A percentile compares a stretch with the other conserved stretches of the same genome.
Evolutionary conservation across 2,797 vertebrate genomes (phyloP).

Genomic region (Acanthurus leucopareius): DNA sequence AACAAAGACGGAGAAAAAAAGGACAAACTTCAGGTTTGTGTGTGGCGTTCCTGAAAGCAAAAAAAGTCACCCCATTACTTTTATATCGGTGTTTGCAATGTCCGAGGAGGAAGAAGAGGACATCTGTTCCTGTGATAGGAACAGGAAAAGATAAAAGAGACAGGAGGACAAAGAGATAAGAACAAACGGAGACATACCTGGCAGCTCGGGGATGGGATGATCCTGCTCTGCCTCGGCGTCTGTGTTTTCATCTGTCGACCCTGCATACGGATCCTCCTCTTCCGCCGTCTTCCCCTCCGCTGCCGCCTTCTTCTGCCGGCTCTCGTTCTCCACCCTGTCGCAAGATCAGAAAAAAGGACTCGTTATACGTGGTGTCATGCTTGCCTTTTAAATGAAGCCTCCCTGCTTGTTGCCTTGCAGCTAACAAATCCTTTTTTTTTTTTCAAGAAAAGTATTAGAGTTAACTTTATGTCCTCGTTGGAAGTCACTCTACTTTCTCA

Average conservation of each 20-base stretch:
- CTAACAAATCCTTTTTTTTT: not conserved
- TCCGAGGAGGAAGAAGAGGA: not conserved
- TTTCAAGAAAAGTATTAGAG: too few species aligned
- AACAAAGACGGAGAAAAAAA: not conserved
- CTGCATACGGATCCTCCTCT: constrained; percentile 88
- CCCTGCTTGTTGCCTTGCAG: not conserved
- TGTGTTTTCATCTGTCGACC: constrained; percentile 93
- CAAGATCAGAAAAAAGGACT: not conserved
- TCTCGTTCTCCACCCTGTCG: constrained; percentile 81
- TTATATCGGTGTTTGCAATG: not conserved
- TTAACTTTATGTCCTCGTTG: not conserved
- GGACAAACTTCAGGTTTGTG: not conserved
- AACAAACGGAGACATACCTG: constrained; percentile 79
- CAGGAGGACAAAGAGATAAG: not conserved
- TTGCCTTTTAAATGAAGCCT: constrained; percentile 3
- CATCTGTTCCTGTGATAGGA: constrained; percentile 3
- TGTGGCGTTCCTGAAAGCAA: not conserved
- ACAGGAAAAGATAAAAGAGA: constrained; percentile 19
- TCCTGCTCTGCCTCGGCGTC: constrained; percentile 88
- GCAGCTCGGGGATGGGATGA: constrained; percentile 89
- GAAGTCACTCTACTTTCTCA: not conserved
- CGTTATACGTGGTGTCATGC: not conserved
- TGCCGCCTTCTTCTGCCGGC: constrained; percentile 69
- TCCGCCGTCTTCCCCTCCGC: constrained; percentile 33
- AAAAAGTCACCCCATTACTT: constrained; percentile 29